Conservation (phyloP, 2,888 invertebrate species). For the Pasiphila rectangulata region DNA sequence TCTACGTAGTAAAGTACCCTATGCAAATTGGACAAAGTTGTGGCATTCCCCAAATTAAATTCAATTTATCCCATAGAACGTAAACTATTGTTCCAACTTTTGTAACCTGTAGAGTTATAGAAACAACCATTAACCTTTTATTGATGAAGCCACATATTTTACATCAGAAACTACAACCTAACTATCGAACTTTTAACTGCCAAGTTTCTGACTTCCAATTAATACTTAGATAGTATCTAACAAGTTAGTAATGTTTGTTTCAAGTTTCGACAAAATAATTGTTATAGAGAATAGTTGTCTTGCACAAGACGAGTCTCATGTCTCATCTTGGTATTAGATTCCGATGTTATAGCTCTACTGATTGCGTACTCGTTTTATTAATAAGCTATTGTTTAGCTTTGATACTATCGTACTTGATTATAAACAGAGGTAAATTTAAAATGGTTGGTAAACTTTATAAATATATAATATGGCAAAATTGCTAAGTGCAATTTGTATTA, state of each 20-base stretch:
- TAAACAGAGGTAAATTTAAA: too few species aligned
- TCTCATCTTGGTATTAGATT: not conserved
- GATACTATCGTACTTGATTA: not conserved
- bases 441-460: too few species aligned
- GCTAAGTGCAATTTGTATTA: too few species aligned
- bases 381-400: not conserved
- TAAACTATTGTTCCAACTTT: slow-evolving; percentile 3
- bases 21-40: not conserved
- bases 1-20: not conserved
- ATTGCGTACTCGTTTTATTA: not conserved
- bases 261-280: slow-evolving; percentile 33
- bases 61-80: not conserved
- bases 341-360: not conserved
- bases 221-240: slow-evolving; percentile 34
- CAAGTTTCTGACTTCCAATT: slow-evolving; percentile 35
- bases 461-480: too few species aligned
- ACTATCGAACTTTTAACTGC: slow-evolving; percentile 24
- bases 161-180: slow-evolving; percentile 21
- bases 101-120: not conserved
- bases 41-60: not conserved
- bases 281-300: slow-evolving; percentile 21
- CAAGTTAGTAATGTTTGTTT: slow-evolving; percentile 29
- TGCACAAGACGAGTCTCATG: not conserved
- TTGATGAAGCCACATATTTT: slow-evolving; percentile 24
- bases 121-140: slow-evolving; percentile 10